Evolutionary conservation across 2,113 vertebrate genomes (phyloP).

Genomic region (Cromileptes altivelis): DNA sequence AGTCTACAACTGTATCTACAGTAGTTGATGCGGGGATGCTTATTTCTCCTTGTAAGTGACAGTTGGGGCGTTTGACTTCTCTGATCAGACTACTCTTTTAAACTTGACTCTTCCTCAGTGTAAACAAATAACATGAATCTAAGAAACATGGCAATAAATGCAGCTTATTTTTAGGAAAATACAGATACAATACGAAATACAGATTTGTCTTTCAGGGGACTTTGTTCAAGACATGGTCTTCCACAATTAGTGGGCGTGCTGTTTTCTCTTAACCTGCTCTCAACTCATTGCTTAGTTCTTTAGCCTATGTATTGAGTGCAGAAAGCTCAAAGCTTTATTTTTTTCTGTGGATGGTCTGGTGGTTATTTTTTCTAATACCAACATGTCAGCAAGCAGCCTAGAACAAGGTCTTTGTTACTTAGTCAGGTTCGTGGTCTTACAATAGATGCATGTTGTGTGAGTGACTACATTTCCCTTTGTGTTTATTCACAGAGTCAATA

Average conservation of each 20-base stretch:
- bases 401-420: neutral
- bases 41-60: neutral
- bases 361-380: neutral
- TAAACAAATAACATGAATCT: neutral
- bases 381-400: neutral
- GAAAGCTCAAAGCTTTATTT: neutral
- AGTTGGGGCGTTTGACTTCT: neutral
- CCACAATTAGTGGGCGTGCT: neutral
- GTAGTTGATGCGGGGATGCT: neutral
- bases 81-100: neutral
- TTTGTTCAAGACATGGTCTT: neutral
- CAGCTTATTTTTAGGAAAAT: neutral
- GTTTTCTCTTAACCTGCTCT: neutral
- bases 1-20: neutral
- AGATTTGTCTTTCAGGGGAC: neutral
- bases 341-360: too few relatives aligned
- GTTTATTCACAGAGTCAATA: conserved; percentile 84
- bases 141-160: neutral
- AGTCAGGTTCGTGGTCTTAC: neutral
- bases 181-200: too few relatives aligned
- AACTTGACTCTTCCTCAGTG: neutral
- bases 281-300: neutral
- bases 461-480: conserved; percentile 22
- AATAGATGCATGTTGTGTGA: neutral
- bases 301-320: too few relatives aligned